phyloP scores from a whole-genome alignment of 2,797 vertebrate species.

The Lepidocolaptes lacrymiger region DNA sequence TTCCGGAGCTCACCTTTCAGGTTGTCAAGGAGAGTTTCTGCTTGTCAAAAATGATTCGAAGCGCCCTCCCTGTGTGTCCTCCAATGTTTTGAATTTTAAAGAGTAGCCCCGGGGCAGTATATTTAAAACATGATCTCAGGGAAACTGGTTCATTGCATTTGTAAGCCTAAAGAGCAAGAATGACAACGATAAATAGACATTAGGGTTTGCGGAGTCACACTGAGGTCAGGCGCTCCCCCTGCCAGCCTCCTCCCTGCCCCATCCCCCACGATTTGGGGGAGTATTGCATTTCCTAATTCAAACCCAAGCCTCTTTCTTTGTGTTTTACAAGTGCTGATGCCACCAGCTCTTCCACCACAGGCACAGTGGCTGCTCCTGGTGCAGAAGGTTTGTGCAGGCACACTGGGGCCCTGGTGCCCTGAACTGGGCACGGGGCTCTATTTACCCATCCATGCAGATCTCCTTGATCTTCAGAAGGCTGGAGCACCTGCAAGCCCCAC shows the following conservation, averaged over 20 bases:
- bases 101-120: constrained; percentile 52
- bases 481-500: not conserved
- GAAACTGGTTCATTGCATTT: constrained; percentile 38
- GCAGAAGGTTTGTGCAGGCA: not conserved
- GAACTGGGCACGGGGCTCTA: rapidly evolving
- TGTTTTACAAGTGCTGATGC: not conserved
- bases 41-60: constrained; percentile 31
- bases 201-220: constrained; percentile 7
- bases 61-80: constrained; percentile 44
- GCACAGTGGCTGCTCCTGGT: not conserved
- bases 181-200: constrained; percentile 48
- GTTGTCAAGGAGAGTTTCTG: constrained; percentile 54
- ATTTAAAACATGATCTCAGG: constrained; percentile 64
- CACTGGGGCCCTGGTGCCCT: not conserved
- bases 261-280: not conserved
- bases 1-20: not conserved
- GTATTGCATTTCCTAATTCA: not conserved
- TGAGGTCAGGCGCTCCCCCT: not conserved
- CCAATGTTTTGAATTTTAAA: constrained; percentile 65
- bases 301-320: not conserved
- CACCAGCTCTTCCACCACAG: rapidly evolving
- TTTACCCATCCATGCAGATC: not conserved
- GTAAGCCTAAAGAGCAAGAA: constrained; percentile 27
- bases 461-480: not conserved
- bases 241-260: not conserved